Conservation (phyloP, 2,888 invertebrate genomes). For the Gandaritis pyraliata region DNA sequence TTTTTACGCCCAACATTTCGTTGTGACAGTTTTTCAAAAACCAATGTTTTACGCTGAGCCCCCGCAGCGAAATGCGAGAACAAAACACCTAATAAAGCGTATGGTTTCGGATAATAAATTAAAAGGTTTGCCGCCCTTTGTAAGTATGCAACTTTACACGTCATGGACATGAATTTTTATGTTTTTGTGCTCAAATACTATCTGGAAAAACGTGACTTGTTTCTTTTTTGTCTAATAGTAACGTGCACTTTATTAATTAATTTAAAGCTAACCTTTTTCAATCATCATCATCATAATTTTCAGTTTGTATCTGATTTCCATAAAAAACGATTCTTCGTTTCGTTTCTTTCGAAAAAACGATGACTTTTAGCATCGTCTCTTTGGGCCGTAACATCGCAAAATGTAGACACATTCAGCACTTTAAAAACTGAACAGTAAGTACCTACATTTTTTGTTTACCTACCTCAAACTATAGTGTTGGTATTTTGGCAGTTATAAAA, state of each 20-base stretch:
- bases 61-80: slow-evolving; percentile 66
- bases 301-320: no score
- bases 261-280: no score
- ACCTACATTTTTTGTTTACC: no score
- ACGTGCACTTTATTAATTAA: neutral
- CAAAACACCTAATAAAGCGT: slow-evolving; percentile 68
- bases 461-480: no score
- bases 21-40: neutral
- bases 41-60: slow-evolving; percentile 46
- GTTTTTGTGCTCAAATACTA: slow-evolving; percentile 1
- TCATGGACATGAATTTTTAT: slow-evolving; percentile 24
- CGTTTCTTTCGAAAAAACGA: no score
- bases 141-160: slow-evolving; percentile 42
- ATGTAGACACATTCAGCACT: no score
- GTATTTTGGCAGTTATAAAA: no score
- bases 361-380: no score
- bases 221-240: neutral
- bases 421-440: no score
- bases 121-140: slow-evolving; percentile 57
- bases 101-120: slow-evolving; percentile 68
- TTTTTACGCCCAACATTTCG: neutral
- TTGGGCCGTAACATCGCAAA: no score
- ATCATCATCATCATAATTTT: no score
- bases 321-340: no score
- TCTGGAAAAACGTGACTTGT: neutral